Percentiles rank a stretch among this genome's conserved stretches.
Evolutionary conservation across 1,140 invertebrate species (phyloP).

Genomic region (Hylaeus anthracinus): DNA sequence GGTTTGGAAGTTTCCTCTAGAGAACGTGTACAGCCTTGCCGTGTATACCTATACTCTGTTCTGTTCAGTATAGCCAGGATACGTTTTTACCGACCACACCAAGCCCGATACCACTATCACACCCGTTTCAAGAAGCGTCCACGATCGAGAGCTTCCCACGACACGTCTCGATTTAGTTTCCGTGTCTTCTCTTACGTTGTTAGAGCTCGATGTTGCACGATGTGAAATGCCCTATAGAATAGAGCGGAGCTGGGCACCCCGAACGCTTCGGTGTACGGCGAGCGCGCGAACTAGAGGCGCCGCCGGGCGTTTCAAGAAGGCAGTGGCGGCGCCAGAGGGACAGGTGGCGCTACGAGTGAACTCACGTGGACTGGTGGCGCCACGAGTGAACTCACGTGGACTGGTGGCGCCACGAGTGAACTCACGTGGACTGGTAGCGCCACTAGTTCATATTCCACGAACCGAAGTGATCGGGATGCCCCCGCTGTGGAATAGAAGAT

Average conservation of each 20-base stretch:
- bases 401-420: too few species aligned
- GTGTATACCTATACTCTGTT: slow-evolving; percentile 44
- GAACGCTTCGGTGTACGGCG: too few species aligned
- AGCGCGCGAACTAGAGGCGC: too few species aligned
- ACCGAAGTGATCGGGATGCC: too few species aligned
- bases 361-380: too few species aligned
- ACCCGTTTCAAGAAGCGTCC: slow-evolving; percentile 27
- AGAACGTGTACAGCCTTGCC: slow-evolving; percentile 63
- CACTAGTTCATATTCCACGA: too few species aligned
- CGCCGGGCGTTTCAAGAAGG: too few species aligned
- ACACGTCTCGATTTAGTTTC: neutral
- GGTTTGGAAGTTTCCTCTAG: slow-evolving; percentile 50
- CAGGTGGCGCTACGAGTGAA: too few species aligned
- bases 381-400: too few species aligned
- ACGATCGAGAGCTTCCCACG: slow-evolving; percentile 56
- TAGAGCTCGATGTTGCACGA: slow-evolving; percentile 38
- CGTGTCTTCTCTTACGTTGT: neutral
- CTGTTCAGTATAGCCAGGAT: slow-evolving; percentile 25
- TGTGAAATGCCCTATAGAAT: slow-evolving; percentile 20
- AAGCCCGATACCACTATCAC: slow-evolving; percentile 30
- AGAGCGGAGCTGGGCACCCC: neutral
- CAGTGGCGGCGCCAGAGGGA: too few species aligned
- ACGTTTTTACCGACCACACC: slow-evolving; percentile 32
- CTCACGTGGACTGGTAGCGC: too few species aligned
- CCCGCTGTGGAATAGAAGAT: too few species aligned